Base-by-base conservation (phyloP, 2,797 vertebrate species). In the Gallinago stenura region DNA sequence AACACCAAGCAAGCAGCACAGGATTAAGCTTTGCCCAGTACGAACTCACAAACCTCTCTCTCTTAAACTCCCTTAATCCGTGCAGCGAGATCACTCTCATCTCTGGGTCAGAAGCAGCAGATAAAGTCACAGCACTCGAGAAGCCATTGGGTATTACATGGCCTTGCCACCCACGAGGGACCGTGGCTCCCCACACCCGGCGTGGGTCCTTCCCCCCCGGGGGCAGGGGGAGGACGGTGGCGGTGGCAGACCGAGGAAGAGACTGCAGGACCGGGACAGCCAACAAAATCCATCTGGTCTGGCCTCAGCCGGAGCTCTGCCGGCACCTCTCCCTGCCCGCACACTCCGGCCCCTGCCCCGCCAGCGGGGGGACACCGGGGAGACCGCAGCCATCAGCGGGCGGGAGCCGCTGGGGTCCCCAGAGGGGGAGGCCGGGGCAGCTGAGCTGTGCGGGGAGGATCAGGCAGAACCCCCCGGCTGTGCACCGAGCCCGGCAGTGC, bases 131-230 rank as follows among this genome's bases (percentile, higher is more conserved):
- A 56, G 33, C 46, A 83, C 81, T 86, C 62, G 75, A 64, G 62
- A 82, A 89, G 72, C 0, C 0, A 53, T 15, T 0, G 1, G 66
- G 22, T 22, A 10, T 70, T 58, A 51, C 7, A 33, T 2, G 13
- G 57, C 73, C 26, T 30, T 58, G 37, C 58, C 62, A 86, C 62
- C 39, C 24, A 6, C 57, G 14, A 15, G 1, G 10, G 83, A 75
- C 51, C 7, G 9, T 0, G 45, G 20, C 45, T 45, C 50, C 60
- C 33, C 0, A 0, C 21, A 20, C 16, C 19, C 9, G 5, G 15
- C 0, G 0, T 57, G 68, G 2, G 1, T 43, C 64, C 19, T 65
- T 72, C 19, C 12, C 37, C 0, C 54, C 54, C 12, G 0, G 17
- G 17, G 24, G 48, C 82, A 83, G 18, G 58, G 51, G 65, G 5